Base-by-base conservation (phyloP, 2,797 vertebrate genomes). In the Erithacus rubecula region DNA sequence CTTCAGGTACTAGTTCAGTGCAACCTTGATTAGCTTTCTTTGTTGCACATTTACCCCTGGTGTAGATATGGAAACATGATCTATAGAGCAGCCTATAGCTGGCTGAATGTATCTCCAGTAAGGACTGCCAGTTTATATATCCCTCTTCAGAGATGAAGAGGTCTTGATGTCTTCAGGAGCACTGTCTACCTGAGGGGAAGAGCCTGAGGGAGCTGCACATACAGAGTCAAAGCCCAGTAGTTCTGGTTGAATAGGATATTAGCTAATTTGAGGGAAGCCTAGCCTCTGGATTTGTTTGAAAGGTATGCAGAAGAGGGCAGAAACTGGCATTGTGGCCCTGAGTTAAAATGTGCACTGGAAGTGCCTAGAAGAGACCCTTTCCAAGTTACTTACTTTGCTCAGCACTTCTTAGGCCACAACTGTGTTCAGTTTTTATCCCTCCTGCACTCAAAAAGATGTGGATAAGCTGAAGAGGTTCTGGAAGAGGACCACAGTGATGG, bases 181-280 rank as follows among this genome's bases (percentile, higher is more conserved):
- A 7, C 9, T 43, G 4, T 43, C 65, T 32, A 41, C 14, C 24
- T 62, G 26, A 39, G 17, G 3, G 11, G 9, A 17, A 7, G 29
- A 49, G 43, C 27, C 27, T n/a, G 41, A 63, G 29, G 20, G 7
- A 85, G 12, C 39, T 58, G 51, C 16, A 21, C 2, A 2, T 26
- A 26, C 0, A 0, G 23, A 55, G 39, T 20, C 9, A 58, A 72
- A 85, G 23, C 32, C 18, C 34, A 17, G 11, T 68, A 29, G 7
- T 80, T 93, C 32, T 75, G 10, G 11, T 10, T 56, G 65, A 68
- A 59, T 53, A 22, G 44, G 55, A 13, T 53, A 30, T 1, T 58
- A 36, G 3, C 22, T 79, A 15, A 20, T 39, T 53, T 15, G 22
- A 51, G 58, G 70, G n/a, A 83, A 58, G 24, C 30, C 27, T 22